These are phyloP conservation scores for Pseudococcus jackbeardsleyi DNA, from an alignment of 2,888 invertebrate genomes.

Conservation along the genomic window DNA sequence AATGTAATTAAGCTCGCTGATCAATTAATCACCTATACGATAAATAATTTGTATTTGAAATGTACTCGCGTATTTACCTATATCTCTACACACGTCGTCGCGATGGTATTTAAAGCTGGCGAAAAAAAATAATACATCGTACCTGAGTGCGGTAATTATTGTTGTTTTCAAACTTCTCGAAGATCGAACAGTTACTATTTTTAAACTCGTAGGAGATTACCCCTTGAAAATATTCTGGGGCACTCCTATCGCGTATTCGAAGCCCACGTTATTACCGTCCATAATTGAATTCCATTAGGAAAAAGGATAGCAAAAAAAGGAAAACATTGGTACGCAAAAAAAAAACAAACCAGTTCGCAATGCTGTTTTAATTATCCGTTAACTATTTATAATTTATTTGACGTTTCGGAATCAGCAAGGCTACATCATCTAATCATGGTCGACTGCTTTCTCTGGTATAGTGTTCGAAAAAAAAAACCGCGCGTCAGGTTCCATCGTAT, in stretches of 20 bases:
- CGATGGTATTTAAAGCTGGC: background rate
- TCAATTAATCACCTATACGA: background rate
- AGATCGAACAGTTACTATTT: background rate
- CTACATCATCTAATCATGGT: constrained; percentile 62
- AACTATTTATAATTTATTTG: constrained; percentile 63
- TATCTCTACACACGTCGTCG: background rate
- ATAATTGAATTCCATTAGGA: constrained; percentile 59
- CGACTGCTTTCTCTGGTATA: constrained; percentile 58
- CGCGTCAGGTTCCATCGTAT: background rate
- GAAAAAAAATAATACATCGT: background rate
- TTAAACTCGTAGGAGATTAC: constrained; percentile 55
- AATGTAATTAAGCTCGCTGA: background rate
- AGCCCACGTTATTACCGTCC: constrained; percentile 36
- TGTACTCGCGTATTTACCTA: background rate
- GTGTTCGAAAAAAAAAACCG: background rate
- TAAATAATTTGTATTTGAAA: constrained; percentile 12
- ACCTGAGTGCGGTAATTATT: background rate
- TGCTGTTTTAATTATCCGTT: constrained; percentile 63
- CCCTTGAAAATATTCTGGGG: constrained; percentile 45
- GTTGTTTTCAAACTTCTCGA: background rate
- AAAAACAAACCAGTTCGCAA: constrained; percentile 58
- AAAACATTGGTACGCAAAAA: constrained; percentile 35
- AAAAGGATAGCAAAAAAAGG: constrained; percentile 53
- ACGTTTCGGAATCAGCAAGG: constrained; percentile 62
- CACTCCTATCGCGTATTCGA: constrained; percentile 47